Evolutionary conservation across 1,140 invertebrate genomes (phyloP), one percentile per base, ranked within the genome.

Genomic region (Megathymus violae): DNA sequence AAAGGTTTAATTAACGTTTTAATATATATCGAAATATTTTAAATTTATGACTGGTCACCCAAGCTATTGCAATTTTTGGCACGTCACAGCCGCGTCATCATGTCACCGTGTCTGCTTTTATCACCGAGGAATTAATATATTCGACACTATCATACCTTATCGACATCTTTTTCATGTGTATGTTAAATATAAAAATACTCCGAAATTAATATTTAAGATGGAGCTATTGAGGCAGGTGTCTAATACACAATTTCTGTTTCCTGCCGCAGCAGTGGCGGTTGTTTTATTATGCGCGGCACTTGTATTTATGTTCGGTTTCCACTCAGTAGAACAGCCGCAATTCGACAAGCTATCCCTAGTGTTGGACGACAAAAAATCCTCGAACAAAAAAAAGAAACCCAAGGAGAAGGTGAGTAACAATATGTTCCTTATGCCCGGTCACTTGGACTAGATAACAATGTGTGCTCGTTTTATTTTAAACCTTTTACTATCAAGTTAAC

Each of bases 301-400:
- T 59, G 94, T 95, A 69, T 95, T 95, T 89, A 93, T 92, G 52
- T 95, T 95, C 81, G 94, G 95, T 54, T 95, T 96, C 84, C 94
- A 94, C 88, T 93, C 94, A 67, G 93, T 94, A 47, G 94, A 95
- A 80, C 94, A 95, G 84, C 95, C 95, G 71, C 93, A 94, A 68
- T 95, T 95, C 75, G 93, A 94, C 71, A 94, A 95, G 76, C 88
- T 95, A 27, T 92, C 94, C 3, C 79, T 92, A 54, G 80, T 91
- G 47, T 77, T 92, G 41, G 93, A 94, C 68, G 94, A 95, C 67
- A 93, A 93, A 73, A 95, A 95, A 88, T 92, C 92, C 60, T 89
- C 91, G 56, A 93, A 85, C 65, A 95, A 94, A 81, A 95, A 95
- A 82, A 93, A 93, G 61, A 95, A 95, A 93, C 89, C 88, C 38